Conservation (phyloP, 2,888 invertebrate species). For the Parascotia fuliginaria region DNA sequence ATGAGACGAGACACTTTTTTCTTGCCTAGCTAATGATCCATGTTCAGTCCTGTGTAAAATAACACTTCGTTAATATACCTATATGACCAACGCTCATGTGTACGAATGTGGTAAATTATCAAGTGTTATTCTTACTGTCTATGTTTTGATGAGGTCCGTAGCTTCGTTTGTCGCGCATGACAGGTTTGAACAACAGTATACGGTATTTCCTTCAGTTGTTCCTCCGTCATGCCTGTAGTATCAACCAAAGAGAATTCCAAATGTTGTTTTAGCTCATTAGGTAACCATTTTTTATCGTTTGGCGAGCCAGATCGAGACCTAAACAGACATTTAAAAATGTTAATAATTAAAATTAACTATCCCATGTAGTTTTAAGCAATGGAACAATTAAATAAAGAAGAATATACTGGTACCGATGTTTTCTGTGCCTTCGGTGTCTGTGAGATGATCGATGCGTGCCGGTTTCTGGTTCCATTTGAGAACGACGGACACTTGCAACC, state of each 20-base stretch:
- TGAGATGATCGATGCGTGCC: conserved; percentile 86
- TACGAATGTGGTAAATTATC: background rate
- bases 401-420: conserved; percentile 81
- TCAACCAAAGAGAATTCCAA: conserved; percentile 95
- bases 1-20: conserved; percentile 70
- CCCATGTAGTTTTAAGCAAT: too few species aligned
- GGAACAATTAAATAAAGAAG: too few species aligned
- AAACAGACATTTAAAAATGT: conserved; percentile 17
- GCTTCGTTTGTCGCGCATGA: conserved; percentile 87
- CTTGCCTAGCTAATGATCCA: conserved; percentile 75
- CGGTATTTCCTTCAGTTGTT: conserved; percentile 94
- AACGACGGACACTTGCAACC: conserved; percentile 90
- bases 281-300: conserved; percentile 90
- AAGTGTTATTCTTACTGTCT: conserved; percentile 61
- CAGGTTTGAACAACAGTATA: conserved; percentile 94
- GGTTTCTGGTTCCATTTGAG: conserved; percentile 78
- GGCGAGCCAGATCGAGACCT: conserved; percentile 90
- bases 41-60: conserved; percentile 64
- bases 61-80: conserved; percentile 12
- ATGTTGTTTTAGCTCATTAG: conserved; percentile 93
- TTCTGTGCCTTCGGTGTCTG: conserved; percentile 85
- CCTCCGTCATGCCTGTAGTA: conserved; percentile 95
- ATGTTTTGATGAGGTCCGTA: conserved; percentile 78
- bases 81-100: background rate
- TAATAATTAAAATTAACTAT: conserved; percentile 4